These are phyloP conservation scores for Ischnura elegans DNA, from an alignment of 2,888 invertebrate genomes.

Conservation along the genomic window DNA sequence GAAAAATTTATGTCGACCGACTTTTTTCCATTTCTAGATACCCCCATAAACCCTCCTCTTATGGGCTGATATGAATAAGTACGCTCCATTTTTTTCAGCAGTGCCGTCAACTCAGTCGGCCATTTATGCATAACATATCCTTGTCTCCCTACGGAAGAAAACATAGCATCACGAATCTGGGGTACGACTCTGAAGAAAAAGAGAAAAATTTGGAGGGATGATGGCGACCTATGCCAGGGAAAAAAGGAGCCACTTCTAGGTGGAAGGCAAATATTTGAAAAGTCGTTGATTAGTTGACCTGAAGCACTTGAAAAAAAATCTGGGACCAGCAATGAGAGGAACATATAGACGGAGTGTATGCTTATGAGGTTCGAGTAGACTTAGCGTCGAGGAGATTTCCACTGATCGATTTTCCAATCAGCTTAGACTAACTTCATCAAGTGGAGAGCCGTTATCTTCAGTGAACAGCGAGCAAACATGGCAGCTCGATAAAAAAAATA, in stretches of 20 bases:
- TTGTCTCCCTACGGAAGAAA: too few species aligned
- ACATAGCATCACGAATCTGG: neutral
- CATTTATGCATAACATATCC: too few species aligned
- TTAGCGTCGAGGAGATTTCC: constrained; percentile 22
- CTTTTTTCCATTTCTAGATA: too few species aligned
- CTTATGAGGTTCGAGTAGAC: constrained; percentile 26
- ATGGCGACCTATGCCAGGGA: neutral
- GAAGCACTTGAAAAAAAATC: neutral
- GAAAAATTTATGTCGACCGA: too few species aligned
- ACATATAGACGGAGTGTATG: constrained; percentile 16
- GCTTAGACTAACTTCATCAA: constrained; percentile 38
- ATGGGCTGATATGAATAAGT: too few species aligned
- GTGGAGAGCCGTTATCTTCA: constrained; percentile 31
- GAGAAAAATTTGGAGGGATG: neutral
- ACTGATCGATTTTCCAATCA: constrained; percentile 30
- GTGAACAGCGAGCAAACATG: neutral
- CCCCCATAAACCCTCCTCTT: too few species aligned
- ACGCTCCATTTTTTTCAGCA: too few species aligned
- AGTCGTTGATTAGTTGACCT: constrained; percentile 4
- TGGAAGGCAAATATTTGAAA: neutral
- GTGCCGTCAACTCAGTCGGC: too few species aligned
- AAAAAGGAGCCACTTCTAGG: neutral
- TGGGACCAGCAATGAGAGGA: constrained; percentile 14
- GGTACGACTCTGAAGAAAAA: neutral
- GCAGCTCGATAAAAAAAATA: neutral